These are phyloP conservation scores for Drosophila bifasciata DNA, from an alignment of 1,140 invertebrate species.

Conservation along the genomic window DNA sequence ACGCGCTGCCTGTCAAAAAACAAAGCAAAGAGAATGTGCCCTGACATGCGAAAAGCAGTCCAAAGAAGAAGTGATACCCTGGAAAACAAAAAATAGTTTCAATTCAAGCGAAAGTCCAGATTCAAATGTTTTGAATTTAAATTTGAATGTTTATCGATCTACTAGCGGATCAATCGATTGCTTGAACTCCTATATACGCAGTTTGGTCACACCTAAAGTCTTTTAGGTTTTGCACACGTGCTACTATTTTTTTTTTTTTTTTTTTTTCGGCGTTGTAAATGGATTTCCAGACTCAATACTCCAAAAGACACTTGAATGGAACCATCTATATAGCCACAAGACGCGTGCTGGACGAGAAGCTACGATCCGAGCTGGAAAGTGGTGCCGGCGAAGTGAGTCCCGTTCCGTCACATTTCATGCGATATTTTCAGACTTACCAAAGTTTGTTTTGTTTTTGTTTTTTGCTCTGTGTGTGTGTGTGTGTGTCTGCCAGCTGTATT, in stretches of 20 bases:
- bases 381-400: conserved; percentile 52
- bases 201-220: conserved; percentile 1
- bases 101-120: not conserved
- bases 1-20: conserved; percentile 71
- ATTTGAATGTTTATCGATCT: not conserved
- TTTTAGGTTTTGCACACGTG: conserved; percentile 7
- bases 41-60: conserved; percentile 49
- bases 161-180: not conserved
- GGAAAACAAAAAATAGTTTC: conserved; percentile 20
- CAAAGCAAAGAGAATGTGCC: conserved; percentile 45
- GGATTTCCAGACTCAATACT: conserved; percentile 31
- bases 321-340: conserved; percentile 41
- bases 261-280: conserved; percentile 2
- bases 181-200: not conserved
- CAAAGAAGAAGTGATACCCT: conserved; percentile 16
- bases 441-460: not conserved
- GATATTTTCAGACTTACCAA: not conserved
- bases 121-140: not conserved
- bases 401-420: not conserved
- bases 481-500: conserved; percentile 49
- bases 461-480: too few species aligned
- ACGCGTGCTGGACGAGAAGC: not conserved
- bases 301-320: conserved; percentile 41
- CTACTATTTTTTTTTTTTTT: not conserved
- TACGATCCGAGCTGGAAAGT: not conserved